Evolutionary conservation across 92 coral and sea anemone species (phyloP).

Genomic region (Isaurus tuberculatus): DNA sequence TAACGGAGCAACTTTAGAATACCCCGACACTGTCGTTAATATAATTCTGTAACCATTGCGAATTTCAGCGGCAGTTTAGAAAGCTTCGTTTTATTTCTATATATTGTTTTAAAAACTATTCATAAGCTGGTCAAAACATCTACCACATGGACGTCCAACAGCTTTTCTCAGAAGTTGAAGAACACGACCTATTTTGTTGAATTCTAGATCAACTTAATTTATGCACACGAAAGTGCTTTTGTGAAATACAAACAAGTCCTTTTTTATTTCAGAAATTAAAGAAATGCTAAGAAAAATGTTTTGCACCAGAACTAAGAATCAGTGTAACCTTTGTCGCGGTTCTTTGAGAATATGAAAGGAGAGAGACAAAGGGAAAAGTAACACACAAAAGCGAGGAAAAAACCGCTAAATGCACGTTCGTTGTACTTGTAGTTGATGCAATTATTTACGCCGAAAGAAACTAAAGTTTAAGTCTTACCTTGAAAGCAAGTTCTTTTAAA

Average conservation of each 20-base stretch:
- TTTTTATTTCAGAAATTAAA: neutral
- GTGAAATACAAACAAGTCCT: slow-evolving; percentile 14
- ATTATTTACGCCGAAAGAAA: slow-evolving; percentile 6
- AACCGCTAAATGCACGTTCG: neutral
- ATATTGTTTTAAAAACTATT: neutral
- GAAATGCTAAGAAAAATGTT: neutral
- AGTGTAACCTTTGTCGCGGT: neutral
- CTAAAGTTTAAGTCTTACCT: slow-evolving; percentile 16
- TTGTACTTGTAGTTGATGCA: slow-evolving; percentile 1
- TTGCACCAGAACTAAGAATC: neutral
- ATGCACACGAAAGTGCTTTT: neutral
- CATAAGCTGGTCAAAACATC: neutral
- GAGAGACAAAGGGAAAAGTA: neutral
- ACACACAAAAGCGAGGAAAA: neutral
- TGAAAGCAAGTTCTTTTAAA: slow-evolving; percentile 1
- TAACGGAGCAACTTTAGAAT: neutral
- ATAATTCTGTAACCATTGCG: too few relatives aligned
- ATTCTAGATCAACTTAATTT: neutral
- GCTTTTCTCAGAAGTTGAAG: too few relatives aligned
- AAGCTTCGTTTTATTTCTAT: neutral
- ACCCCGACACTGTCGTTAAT: too few relatives aligned
- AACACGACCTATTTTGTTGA: neutral
- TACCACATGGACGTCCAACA: too few relatives aligned
- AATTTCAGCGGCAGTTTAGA: neutral
- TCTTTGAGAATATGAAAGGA: slow-evolving; percentile 10